Conservation (phyloP, 2,113 vertebrate genomes). For the Numida meleagris region DNA sequence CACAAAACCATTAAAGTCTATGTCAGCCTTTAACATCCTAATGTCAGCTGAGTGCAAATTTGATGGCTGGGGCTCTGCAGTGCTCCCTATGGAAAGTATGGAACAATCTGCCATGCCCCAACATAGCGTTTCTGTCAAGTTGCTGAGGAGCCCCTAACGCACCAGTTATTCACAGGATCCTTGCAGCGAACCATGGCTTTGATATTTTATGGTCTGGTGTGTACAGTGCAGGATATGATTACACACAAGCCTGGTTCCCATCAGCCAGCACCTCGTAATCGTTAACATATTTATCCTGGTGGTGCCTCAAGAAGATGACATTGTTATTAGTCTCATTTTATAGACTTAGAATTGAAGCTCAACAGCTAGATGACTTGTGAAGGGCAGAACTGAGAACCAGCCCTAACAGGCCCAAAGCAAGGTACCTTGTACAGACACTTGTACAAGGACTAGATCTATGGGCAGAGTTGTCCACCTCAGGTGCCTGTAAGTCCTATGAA, state of each 20-base stretch:
- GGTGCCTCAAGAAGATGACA: slow-evolving; percentile 56
- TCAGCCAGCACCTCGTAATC: slow-evolving; percentile 46
- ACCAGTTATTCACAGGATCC: slow-evolving; percentile 19
- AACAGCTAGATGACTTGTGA: background rate
- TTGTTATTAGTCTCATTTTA: slow-evolving; percentile 48
- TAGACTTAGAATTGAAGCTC: slow-evolving; percentile 40
- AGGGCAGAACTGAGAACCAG: background rate
- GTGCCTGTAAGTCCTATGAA: background rate
- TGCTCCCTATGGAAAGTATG: background rate
- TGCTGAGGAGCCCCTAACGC: background rate
- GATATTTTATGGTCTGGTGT: slow-evolving; percentile 40
- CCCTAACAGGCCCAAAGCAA: background rate
- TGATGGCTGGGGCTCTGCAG: slow-evolving; percentile 16
- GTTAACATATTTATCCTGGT: slow-evolving; percentile 52
- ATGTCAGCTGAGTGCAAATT: slow-evolving; percentile 46
- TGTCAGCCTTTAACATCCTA: slow-evolving; percentile 36
- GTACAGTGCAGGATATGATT: slow-evolving; percentile 60
- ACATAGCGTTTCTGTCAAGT: background rate
- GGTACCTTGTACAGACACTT: background rate
- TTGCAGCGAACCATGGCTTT: slow-evolving; percentile 16
- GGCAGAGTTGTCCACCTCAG: background rate
- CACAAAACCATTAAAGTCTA: slow-evolving; percentile 17
- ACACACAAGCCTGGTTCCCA: slow-evolving; percentile 57
- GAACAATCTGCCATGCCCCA: background rate
- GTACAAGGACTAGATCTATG: background rate